Conservation (phyloP, 2,113 vertebrate genomes). For the Dermatemys mawii region DNA sequence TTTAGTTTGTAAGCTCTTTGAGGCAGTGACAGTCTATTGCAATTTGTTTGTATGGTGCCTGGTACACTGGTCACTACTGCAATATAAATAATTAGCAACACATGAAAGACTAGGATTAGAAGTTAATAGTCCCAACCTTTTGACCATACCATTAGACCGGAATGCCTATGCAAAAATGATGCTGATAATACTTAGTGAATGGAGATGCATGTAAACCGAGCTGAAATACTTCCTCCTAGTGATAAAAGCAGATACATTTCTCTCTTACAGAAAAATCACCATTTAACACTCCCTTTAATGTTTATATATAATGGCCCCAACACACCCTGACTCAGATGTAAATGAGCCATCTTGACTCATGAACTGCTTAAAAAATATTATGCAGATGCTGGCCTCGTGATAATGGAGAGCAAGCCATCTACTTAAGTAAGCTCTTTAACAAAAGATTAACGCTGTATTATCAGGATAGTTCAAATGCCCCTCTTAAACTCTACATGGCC, state of each 20-base stretch:
- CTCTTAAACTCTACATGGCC: background rate
- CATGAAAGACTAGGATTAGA: background rate
- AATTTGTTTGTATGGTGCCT: background rate
- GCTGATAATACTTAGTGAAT: background rate
- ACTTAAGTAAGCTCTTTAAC: slow-evolving; percentile 7
- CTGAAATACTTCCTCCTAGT: background rate
- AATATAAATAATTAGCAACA: background rate
- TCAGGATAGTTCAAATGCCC: background rate
- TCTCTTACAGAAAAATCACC: background rate
- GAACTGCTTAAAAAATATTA: background rate
- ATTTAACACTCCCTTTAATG: background rate
- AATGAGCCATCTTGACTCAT: slow-evolving; percentile 3
- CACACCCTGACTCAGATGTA: background rate
- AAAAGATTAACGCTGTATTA: background rate
- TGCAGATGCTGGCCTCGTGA: background rate
- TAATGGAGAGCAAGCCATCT: background rate
- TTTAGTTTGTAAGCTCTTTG: background rate
- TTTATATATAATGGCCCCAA: background rate
- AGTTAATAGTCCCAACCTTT: background rate
- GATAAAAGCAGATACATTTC: background rate
- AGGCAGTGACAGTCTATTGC: background rate
- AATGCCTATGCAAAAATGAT: background rate
- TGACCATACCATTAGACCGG: background rate
- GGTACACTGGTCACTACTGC: background rate
- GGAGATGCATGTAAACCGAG: background rate